These are phyloP conservation scores for Xiphias gladius DNA, from an alignment of 2,113 vertebrate species.

Conservation along the genomic window DNA sequence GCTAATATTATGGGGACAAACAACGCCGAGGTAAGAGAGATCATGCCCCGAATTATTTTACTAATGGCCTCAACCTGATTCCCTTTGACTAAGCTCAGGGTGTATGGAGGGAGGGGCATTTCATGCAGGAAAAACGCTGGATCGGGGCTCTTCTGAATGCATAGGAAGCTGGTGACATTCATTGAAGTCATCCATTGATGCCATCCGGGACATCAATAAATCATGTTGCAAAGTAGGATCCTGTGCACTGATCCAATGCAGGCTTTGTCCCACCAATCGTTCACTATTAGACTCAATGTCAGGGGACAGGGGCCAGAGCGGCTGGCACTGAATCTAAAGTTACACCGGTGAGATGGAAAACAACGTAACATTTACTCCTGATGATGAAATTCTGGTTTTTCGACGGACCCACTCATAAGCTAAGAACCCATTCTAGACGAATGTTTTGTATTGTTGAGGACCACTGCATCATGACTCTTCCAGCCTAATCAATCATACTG, in stretches of 20 bases:
- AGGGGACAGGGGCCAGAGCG: constrained; percentile 43
- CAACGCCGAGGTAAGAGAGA: constrained; percentile 37
- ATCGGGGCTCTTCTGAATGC: constrained; percentile 68
- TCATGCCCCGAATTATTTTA: constrained; percentile 65
- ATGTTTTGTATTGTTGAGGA: constrained; percentile 33
- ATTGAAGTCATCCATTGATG: constrained; percentile 70
- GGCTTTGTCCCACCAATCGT: constrained; percentile 71
- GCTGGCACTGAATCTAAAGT: constrained; percentile 42
- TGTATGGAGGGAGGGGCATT: constrained; percentile 57
- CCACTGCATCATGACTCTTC: constrained; percentile 39
- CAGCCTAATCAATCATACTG: constrained; percentile 62
- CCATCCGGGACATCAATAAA: constrained; percentile 78
- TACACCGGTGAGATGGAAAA: constrained; percentile 44
- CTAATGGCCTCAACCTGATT: constrained; percentile 56
- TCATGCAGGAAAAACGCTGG: constrained; percentile 76
- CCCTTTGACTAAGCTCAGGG: constrained; percentile 24
- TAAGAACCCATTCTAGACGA: not conserved
- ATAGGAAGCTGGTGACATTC: constrained; percentile 70
- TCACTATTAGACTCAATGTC: constrained; percentile 71
- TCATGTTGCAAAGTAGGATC: constrained; percentile 73
- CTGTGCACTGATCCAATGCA: constrained; percentile 67
- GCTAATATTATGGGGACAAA: constrained; percentile 47
- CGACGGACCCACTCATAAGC: not conserved
- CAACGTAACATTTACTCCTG: constrained; percentile 42
- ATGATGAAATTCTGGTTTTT: constrained; percentile 38